phyloP scores from a whole-genome alignment of 2,113 vertebrate genomes.

The Tringa solitaria region DNA sequence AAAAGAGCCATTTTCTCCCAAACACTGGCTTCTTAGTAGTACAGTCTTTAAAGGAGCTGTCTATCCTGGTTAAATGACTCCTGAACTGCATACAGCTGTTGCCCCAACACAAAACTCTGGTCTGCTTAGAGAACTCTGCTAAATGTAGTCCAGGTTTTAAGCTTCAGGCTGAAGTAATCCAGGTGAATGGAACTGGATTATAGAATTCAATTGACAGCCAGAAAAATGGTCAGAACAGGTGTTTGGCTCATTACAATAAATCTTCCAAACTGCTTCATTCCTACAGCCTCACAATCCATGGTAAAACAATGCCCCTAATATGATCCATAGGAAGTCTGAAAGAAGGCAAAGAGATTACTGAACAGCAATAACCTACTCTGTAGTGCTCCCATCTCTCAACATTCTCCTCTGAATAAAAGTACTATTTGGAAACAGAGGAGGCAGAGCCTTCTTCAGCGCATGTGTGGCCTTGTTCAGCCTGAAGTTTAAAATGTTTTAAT shows the following conservation, averaged over 20 bases:
- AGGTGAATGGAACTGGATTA: neutral
- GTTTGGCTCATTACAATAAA: neutral
- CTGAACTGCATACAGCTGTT: neutral
- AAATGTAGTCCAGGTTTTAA: neutral
- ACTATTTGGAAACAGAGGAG: neutral
- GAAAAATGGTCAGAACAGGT: neutral
- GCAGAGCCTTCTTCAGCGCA: neutral
- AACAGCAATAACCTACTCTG: neutral
- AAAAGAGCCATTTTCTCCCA: neutral
- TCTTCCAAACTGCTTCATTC: neutral
- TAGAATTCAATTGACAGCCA: neutral
- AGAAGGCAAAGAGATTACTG: neutral
- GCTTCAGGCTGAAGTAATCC: neutral
- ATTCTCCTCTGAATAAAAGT: neutral
- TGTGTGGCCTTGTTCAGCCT: neutral
- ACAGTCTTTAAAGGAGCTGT: neutral
- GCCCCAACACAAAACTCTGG: neutral
- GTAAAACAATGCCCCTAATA: neutral
- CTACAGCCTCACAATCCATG: neutral
- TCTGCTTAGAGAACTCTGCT: neutral
- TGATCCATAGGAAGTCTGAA: neutral
- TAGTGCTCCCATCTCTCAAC: neutral
- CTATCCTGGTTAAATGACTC: neutral
- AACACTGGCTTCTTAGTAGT: neutral
- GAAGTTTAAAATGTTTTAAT: neutral